These are phyloP conservation scores for Drosophila parthenogenetica DNA, from an alignment of 2,888 invertebrate species.

Conservation along the genomic window DNA sequence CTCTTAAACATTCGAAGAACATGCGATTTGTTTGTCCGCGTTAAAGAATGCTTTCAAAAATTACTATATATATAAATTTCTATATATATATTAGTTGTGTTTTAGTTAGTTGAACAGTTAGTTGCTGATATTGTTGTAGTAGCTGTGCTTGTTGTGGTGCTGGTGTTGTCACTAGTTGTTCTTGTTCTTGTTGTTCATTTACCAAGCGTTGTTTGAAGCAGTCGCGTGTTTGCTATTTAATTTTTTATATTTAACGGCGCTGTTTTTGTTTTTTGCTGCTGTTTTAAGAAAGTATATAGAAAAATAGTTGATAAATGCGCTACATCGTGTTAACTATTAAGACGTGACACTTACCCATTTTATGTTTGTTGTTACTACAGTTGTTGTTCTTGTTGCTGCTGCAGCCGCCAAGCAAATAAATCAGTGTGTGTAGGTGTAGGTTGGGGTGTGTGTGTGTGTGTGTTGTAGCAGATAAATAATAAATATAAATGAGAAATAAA, in stretches of 20 bases:
- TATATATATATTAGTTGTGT: slow-evolving; percentile 5
- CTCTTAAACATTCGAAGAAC: slow-evolving; percentile 68
- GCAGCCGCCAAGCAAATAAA: slow-evolving; percentile 27
- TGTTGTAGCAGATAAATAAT: slow-evolving; percentile 42
- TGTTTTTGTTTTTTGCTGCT: slow-evolving; percentile 29
- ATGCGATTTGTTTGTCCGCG: slow-evolving; percentile 44
- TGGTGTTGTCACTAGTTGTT: slow-evolving; percentile 14
- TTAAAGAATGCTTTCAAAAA: slow-evolving; percentile 37
- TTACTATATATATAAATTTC: neutral
- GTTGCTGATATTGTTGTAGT: slow-evolving; percentile 12
- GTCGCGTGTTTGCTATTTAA: neutral
- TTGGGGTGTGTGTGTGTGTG: slow-evolving; percentile 4
- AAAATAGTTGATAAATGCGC: neutral
- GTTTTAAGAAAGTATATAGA: neutral
- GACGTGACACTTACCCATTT: slow-evolving; percentile 32
- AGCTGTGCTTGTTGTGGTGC: neutral
- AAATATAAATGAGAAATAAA: slow-evolving; percentile 41
- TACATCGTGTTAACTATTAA: neutral
- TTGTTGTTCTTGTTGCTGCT: slow-evolving; percentile 19
- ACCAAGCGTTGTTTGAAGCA: slow-evolving; percentile 30
- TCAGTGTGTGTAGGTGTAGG: slow-evolving; percentile 8
- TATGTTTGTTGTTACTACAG: slow-evolving; percentile 24
- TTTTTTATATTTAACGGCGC: slow-evolving; percentile 16
- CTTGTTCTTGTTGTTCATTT: slow-evolving; percentile 25
- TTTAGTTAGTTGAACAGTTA: slow-evolving; percentile 15